Conservation (phyloP, 2,888 invertebrate species). For the Marasmarcha lunaedactyla region DNA sequence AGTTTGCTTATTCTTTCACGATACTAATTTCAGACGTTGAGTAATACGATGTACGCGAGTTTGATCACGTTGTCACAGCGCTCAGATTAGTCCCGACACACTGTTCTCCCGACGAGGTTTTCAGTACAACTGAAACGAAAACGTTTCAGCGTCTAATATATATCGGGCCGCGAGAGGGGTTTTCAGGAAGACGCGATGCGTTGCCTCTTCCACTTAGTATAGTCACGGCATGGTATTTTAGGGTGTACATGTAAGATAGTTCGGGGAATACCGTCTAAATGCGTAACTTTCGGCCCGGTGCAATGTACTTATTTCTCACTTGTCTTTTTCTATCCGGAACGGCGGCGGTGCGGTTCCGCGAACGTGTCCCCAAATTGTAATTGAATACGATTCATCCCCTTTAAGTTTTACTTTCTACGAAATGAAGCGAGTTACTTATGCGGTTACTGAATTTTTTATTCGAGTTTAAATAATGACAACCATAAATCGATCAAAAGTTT, state of each 20-base stretch:
- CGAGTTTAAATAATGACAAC: too few species aligned
- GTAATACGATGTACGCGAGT: conserved; percentile 26
- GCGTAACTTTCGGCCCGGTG: conserved; percentile 18
- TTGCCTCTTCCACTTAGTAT: conserved; percentile 47
- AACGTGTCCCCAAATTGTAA: background rate
- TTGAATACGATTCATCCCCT: too few species aligned
- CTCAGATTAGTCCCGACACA: conserved; percentile 45
- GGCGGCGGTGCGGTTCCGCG: conserved; percentile 1
- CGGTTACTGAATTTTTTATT: too few species aligned
- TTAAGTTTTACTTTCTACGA: too few species aligned
- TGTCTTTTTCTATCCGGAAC: conserved; percentile 11
- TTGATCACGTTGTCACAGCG: conserved; percentile 47
- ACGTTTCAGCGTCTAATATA: conserved; percentile 56
- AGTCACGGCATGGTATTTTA: conserved; percentile 47
- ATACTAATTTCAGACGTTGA: conserved; percentile 8
- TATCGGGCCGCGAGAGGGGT: conserved; percentile 42
- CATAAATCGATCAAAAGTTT: too few species aligned
- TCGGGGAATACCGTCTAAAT: conserved; percentile 60
- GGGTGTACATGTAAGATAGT: conserved; percentile 38
- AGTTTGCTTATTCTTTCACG: too few species aligned
- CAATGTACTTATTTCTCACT: conserved; percentile 24
- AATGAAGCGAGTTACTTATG: too few species aligned
- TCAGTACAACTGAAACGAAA: conserved; percentile 57
- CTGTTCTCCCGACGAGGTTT: conserved; percentile 42
- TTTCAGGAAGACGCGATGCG: conserved; percentile 38